Conservation (phyloP, 2,888 invertebrate species). For the Homarus gammarus region DNA sequence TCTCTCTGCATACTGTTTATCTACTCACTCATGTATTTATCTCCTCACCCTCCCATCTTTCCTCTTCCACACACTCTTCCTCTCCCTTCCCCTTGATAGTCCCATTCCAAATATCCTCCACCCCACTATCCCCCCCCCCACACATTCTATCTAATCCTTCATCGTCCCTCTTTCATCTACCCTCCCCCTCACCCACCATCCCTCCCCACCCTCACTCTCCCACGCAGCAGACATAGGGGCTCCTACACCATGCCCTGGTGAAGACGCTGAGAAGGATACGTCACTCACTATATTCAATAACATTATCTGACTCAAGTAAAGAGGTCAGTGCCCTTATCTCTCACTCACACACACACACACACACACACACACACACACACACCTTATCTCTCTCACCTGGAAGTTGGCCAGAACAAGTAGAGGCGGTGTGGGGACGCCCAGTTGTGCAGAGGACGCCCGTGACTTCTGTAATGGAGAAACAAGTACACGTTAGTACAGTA, state of each 20-base stretch:
- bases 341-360: too few species aligned
- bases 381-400: conserved; percentile 47
- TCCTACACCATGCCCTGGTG: not conserved
- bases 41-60: too few species aligned
- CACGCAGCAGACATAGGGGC: not conserved
- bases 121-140: not conserved
- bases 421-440: conserved; percentile 70
- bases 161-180: not conserved
- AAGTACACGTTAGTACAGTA: not conserved
- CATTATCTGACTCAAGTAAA: not conserved
- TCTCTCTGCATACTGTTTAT: too few species aligned
- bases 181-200: not conserved
- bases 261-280: not conserved
- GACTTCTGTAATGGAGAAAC: conserved; percentile 58
- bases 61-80: too few species aligned
- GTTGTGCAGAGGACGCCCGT: conserved; percentile 59
- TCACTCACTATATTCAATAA: not conserved
- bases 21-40: too few species aligned
- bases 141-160: not conserved
- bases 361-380: not conserved
- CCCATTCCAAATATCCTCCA: not conserved
- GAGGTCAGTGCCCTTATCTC: too few species aligned
- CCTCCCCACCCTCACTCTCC: not conserved
- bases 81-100: not conserved
- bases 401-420: conserved; percentile 75